Evolutionary conservation across 92 coral and sea anemone species (phyloP).

Genomic region (Epizoanthus ramosus): DNA sequence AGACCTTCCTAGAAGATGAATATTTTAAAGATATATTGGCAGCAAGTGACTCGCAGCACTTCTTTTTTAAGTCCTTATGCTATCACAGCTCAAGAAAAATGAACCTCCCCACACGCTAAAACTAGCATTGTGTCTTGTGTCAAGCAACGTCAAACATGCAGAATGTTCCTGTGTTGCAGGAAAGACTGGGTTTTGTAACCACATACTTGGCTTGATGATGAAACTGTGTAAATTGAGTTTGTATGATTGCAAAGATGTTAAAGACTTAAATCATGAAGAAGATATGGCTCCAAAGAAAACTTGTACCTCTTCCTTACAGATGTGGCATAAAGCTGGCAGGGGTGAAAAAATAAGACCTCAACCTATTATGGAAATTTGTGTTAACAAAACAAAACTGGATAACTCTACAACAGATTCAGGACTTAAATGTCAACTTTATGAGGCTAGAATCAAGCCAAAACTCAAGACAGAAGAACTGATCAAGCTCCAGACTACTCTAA

Average conservation of each 20-base stretch:
- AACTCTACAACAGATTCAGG: slow-evolving; percentile 41
- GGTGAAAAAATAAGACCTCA: slow-evolving; percentile 62
- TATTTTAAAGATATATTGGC: no score
- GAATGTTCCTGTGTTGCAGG: slow-evolving; percentile 41
- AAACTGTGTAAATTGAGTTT: slow-evolving; percentile 66
- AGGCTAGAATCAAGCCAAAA: slow-evolving; percentile 51
- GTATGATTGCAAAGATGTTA: slow-evolving; percentile 57
- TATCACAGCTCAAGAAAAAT: slow-evolving; percentile 44
- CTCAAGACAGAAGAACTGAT: slow-evolving; percentile 40
- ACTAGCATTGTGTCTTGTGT: slow-evolving; percentile 38
- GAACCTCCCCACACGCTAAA: slow-evolving; percentile 30
- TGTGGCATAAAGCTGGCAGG: slow-evolving; percentile 68
- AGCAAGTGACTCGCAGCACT: slow-evolving; percentile 14
- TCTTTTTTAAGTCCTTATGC: slow-evolving; percentile 33
- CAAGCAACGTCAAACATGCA: slow-evolving; percentile 41
- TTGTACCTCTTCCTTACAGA: slow-evolving; percentile 71
- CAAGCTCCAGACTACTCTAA: slow-evolving; percentile 38
- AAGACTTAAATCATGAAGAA: slow-evolving; percentile 53
- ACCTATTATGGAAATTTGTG: slow-evolving; percentile 71
- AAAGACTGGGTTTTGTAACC: slow-evolving; percentile 44
- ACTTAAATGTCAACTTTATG: slow-evolving; percentile 52
- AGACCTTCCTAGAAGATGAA: no score
- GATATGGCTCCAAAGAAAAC: slow-evolving; percentile 61
- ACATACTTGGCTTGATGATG: slow-evolving; percentile 39
- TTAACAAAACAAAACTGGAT: slow-evolving; percentile 51